A percentile compares a stretch with the other conserved stretches of the same genome.
Conservation (phyloP, 2,113 vertebrate genomes). For the Baryphthengus martii region DNA sequence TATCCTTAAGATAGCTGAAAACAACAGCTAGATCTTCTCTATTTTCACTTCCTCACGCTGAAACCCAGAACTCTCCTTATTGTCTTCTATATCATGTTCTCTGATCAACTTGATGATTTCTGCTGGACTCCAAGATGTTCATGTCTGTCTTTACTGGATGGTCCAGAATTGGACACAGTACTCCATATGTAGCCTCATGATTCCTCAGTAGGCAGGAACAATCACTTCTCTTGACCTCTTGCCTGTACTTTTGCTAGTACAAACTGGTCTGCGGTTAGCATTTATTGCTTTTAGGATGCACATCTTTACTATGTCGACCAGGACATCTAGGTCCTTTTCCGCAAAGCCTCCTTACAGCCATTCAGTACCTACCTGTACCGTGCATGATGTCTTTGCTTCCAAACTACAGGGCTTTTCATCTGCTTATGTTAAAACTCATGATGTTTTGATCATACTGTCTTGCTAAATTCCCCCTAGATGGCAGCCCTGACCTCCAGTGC, state of each 20-base stretch:
- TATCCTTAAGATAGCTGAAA: not conserved
- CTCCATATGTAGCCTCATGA: not conserved
- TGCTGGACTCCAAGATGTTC: not conserved
- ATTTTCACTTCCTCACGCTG: not conserved
- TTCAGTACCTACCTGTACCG: not conserved
- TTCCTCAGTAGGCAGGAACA: not conserved
- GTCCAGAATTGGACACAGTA: not conserved
- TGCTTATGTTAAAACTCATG: not conserved
- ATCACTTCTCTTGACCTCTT: not conserved
- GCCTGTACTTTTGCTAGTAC: not conserved
- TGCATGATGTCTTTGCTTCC: not conserved
- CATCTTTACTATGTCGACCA: not conserved
- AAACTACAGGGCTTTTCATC: not conserved
- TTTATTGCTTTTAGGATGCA: not conserved
- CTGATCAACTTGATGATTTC: not conserved
- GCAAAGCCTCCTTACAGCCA: not conserved
- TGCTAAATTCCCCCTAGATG: not conserved
- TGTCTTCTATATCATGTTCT: not conserved
- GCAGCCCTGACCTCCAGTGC: not conserved
- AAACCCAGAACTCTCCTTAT: not conserved
- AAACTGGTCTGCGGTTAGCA: not conserved
- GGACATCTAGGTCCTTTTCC: not conserved
- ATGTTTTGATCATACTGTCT: not conserved
- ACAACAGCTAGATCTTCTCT: not conserved
- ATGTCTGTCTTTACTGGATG: not conserved